phyloP scores from a whole-genome alignment of 1,140 invertebrate species.

The Andrena cerasifolii region DNA sequence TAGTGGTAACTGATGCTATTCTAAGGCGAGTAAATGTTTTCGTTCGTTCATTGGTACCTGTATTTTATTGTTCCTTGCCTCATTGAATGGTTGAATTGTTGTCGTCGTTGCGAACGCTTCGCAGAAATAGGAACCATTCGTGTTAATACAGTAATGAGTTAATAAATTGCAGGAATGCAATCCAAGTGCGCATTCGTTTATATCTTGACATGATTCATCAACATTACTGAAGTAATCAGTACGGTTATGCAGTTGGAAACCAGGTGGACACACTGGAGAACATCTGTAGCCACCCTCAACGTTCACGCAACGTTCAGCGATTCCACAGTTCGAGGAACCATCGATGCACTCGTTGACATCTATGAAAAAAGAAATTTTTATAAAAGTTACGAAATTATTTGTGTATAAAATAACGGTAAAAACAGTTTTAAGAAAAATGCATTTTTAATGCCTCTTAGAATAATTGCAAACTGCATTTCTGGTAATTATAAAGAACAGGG shows the following conservation, averaged over 20 bases:
- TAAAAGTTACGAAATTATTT: no score
- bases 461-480: no score
- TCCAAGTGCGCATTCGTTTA: slow-evolving; percentile 87
- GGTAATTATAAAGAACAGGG: no score
- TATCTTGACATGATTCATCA: slow-evolving; percentile 85
- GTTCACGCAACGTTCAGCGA: slow-evolving; percentile 86
- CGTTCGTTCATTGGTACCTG: not conserved
- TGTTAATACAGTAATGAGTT: slow-evolving; percentile 90
- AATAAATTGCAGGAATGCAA: slow-evolving; percentile 84
- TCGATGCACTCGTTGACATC: slow-evolving; percentile 89
- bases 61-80: not conserved
- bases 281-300: slow-evolving; percentile 79
- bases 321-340: slow-evolving; percentile 84
- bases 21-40: not conserved
- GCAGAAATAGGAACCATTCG: slow-evolving; percentile 89
- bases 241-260: slow-evolving; percentile 88
- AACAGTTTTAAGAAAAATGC: no score
- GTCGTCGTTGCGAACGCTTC: slow-evolving; percentile 77
- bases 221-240: slow-evolving; percentile 84
- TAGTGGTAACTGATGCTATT: no score
- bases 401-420: no score
- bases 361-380: slow-evolving; percentile 65
- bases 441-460: no score
- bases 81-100: not conserved
- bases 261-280: slow-evolving; percentile 57